Percentiles rank a stretch among this genome's conserved stretches.
Conservation (phyloP, 2,888 invertebrate species). For the Amphipoea oculea region DNA sequence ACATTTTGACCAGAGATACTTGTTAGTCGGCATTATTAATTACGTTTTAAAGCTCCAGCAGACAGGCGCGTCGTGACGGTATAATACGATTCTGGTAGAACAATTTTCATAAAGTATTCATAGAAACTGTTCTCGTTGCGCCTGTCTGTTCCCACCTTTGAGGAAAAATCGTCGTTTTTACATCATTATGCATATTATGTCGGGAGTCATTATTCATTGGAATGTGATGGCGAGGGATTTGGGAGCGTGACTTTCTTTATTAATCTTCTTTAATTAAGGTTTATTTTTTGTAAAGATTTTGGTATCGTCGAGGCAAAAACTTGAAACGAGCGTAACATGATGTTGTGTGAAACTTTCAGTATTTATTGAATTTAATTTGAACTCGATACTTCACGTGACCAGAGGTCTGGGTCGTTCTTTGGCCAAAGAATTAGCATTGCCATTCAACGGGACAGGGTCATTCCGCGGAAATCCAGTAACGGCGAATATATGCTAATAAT, state of each 20-base stretch:
- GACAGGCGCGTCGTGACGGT: not conserved
- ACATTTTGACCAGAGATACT: slow-evolving; percentile 66
- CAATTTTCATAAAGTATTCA: not conserved
- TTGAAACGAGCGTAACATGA: not conserved
- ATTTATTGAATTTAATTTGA: no score
- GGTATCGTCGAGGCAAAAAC: not conserved
- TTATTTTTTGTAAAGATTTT: slow-evolving; percentile 14
- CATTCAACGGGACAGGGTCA: no score
- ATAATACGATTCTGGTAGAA: not conserved
- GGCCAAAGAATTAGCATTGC: no score
- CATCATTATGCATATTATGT: slow-evolving; percentile 60
- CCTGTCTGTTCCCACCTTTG: not conserved
- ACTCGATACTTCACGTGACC: no score
- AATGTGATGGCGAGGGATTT: slow-evolving; percentile 52
- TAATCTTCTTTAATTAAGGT: slow-evolving; percentile 39
- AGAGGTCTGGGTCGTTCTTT: no score
- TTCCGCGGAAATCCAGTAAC: no score
- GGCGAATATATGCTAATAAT: no score
- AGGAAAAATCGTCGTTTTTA: slow-evolving; percentile 43
- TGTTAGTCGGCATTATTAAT: slow-evolving; percentile 67
- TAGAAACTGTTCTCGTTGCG: not conserved
- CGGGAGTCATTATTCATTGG: slow-evolving; percentile 54
- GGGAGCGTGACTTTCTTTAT: slow-evolving; percentile 45
- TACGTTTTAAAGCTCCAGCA: slow-evolving; percentile 42
- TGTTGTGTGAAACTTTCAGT: not conserved